phyloP scores from a whole-genome alignment of 2,888 invertebrate genomes.

The Dugesia japonica region DNA sequence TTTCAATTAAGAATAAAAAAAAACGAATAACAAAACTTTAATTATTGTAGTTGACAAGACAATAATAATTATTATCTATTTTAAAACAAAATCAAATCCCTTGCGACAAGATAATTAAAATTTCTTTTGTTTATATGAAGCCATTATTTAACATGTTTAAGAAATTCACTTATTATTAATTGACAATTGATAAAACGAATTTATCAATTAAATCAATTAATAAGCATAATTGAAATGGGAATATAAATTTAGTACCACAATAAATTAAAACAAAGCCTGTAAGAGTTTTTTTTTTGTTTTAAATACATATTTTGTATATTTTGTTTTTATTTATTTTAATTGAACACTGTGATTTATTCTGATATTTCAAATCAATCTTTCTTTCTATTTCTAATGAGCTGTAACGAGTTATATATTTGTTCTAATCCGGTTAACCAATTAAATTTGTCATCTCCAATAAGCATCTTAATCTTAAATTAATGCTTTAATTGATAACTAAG shows the following conservation, averaged over 20 bases:
- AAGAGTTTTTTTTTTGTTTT: not conserved
- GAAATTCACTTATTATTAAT: not conserved
- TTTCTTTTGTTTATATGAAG: conserved; percentile 2
- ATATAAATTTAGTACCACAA: conserved; percentile 9
- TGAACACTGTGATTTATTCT: not conserved
- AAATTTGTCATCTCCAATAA: conserved; percentile 7
- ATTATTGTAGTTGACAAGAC: conserved; percentile 20
- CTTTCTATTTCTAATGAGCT: not conserved
- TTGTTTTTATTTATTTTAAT: not conserved
- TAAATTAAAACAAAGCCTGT: not conserved
- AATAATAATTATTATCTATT: conserved; percentile 10
- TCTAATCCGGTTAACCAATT: conserved; percentile 14
- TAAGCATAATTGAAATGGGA: not conserved
- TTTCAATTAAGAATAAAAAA: not conserved
- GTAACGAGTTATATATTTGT: not conserved
- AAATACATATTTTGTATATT: not conserved
- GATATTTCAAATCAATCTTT: not conserved
- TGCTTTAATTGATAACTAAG: conserved; percentile 7
- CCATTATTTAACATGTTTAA: conserved; percentile 20
- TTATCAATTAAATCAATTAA: conserved; percentile 14
- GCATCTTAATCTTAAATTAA: conserved; percentile 6
- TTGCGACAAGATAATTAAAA: conserved; percentile 20
- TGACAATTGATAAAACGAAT: not conserved
- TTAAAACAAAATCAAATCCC: conserved; percentile 13
- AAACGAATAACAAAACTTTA: not conserved